These are phyloP conservation scores for Hyles euphorbiae DNA, from an alignment of 1,140 invertebrate genomes.

Conservation along the genomic window DNA sequence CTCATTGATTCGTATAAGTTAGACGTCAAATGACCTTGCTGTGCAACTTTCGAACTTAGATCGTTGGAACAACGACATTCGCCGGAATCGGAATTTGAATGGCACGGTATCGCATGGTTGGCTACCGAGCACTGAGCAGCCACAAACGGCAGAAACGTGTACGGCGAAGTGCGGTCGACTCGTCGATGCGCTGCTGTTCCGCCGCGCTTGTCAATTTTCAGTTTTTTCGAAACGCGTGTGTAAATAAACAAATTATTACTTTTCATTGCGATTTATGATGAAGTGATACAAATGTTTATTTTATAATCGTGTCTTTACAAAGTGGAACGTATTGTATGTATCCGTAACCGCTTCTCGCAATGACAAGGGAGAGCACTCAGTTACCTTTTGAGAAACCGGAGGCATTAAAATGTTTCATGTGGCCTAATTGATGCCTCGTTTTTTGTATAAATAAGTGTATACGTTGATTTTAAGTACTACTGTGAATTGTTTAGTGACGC, in stretches of 20 bases:
- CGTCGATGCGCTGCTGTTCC: constrained; percentile 70
- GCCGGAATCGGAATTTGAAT: constrained; percentile 58
- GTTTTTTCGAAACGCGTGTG: constrained; percentile 68
- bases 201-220: constrained; percentile 63
- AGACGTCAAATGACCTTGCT: constrained; percentile 29
- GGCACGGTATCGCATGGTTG: constrained; percentile 32
- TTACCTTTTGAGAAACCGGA: constrained; percentile 72
- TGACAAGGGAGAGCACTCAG: constrained; percentile 72
- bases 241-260: constrained; percentile 71
- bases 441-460: constrained; percentile 64
- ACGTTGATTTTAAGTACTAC: constrained; percentile 64
- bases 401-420: constrained; percentile 73
- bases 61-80: constrained; percentile 55
- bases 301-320: constrained; percentile 54
- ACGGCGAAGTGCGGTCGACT: constrained; percentile 73
- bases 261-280: constrained; percentile 61
- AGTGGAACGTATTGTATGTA: constrained; percentile 50
- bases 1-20: constrained; percentile 26
- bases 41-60: constrained; percentile 64
- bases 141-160: constrained; percentile 64
- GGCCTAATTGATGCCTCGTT: constrained; percentile 57
- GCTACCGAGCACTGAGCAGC: constrained; percentile 24
- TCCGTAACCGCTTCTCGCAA: constrained; percentile 71
- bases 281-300: constrained; percentile 70
- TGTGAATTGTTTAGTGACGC: constrained; percentile 65